Evolutionary conservation across 2,797 vertebrate species (phyloP).

Genomic region (Luscinia luscinia): DNA sequence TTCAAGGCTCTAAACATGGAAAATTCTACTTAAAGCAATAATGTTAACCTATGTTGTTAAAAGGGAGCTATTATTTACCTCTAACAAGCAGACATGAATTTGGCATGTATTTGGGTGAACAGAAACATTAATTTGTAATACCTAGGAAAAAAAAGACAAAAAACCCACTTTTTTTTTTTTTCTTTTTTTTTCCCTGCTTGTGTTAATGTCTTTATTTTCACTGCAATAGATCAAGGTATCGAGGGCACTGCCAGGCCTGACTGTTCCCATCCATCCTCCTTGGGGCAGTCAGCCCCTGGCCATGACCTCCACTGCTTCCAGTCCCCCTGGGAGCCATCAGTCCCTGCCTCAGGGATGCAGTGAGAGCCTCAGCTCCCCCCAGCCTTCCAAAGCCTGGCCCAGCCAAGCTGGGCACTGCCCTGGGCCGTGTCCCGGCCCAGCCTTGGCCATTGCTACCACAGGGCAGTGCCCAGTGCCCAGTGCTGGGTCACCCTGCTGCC

Average conservation of each 20-base stretch:
- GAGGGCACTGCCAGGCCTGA: not conserved
- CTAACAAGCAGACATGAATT: not conserved
- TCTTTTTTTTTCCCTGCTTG: not conserved
- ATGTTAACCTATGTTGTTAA: not conserved
- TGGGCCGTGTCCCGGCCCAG: no score
- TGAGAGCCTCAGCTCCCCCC: not conserved
- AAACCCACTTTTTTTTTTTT: not conserved
- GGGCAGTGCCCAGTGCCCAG: rapidly evolving
- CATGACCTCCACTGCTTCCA: not conserved
- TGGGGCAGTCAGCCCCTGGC: rapidly evolving
- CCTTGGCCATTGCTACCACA: rapidly evolving
- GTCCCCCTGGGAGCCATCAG: rapidly evolving
- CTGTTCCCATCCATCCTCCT: rapidly evolving
- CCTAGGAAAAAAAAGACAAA: not conserved
- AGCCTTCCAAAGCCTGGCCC: not conserved
- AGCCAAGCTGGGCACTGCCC: rapidly evolving
- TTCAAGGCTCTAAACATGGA: not conserved
- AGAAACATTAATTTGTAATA: not conserved
- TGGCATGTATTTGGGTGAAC: not conserved
- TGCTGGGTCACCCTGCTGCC: rapidly evolving
- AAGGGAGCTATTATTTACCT: not conserved
- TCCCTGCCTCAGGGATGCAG: rapidly evolving
- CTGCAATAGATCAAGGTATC: not conserved
- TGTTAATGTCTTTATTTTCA: not conserved
- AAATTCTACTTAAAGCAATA: not conserved